Base-by-base conservation (phyloP, 2,113 vertebrate species). In the Oxygymnocypris stewartii region DNA sequence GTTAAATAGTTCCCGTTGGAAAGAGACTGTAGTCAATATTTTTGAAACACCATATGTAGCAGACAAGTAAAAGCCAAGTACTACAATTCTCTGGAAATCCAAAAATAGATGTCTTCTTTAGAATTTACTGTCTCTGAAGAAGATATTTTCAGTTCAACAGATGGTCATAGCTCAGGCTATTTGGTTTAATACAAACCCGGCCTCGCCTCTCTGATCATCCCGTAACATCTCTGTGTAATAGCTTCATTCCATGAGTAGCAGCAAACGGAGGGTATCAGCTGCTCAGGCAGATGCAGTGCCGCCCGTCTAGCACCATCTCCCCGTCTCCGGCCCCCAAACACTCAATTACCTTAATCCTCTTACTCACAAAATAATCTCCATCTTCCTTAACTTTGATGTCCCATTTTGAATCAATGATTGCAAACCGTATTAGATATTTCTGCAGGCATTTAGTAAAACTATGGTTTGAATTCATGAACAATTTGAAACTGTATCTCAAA, bases 271-370 rank as follows among this genome's bases (percentile, higher is more conserved):
- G 28, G 28, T 31, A 57, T 57, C 79, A 81, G 37, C 79, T 82
- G 61, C 80, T 84, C 23, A n/a, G 12, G 47, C 31, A 84, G 23
- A 73, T 23, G 31, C 63, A 8, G 2, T 28, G 37, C 67, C 11
- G 23, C 25, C 79, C 51, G 16, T 82, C 54, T 7, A 71, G 63
- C 25, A 44, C 54, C 79, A 54, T 77, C 69, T 87, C 74, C 84
- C 67, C 57, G 18, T 76, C 75, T 83, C 47, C 54, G 31, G 59
- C 54, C 59, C 31, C n/a, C 44, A 81, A 86, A 73, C 44, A 74
- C 78, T 80, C 84, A 85, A 85, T 88, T 85, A 88, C 73, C 59
- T 75, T 51, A 82, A 87, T 87, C 86, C 67, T 76, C 84, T 73
- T 74, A 57, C 47, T 69, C n/a, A 37, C 73, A 54, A 16, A 67